phyloP scores from a whole-genome alignment of 2,113 vertebrate species.

The Eclectus roratus region DNA sequence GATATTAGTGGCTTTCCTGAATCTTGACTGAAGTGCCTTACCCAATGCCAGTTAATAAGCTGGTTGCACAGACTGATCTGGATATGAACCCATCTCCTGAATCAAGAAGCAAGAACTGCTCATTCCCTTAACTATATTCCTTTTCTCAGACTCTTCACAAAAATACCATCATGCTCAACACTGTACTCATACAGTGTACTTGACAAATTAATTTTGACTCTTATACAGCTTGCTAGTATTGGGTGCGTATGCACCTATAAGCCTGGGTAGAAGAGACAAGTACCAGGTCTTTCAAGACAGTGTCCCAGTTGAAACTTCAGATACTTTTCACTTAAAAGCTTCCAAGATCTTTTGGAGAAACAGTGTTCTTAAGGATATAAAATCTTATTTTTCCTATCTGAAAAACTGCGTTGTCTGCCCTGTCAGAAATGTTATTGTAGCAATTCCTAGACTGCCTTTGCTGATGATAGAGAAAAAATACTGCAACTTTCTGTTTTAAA shows the following conservation, averaged over 20 bases:
- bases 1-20: background rate
- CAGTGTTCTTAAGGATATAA: background rate
- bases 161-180: background rate
- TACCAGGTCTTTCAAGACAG: background rate
- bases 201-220: background rate
- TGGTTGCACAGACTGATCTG: background rate
- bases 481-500: background rate
- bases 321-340: background rate
- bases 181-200: background rate
- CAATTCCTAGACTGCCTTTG: background rate
- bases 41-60: background rate
- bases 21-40: background rate
- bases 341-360: background rate
- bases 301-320: background rate
- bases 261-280: background rate
- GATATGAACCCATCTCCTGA: background rate
- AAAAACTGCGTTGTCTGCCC: background rate
- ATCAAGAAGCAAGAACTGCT: background rate
- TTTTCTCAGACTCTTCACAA: background rate
- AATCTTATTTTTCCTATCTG: background rate
- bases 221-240: background rate
- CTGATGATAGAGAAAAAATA: background rate
- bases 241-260: fast-evolving
- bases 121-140: background rate
- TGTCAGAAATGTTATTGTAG: background rate